Conservation (phyloP, 2,113 vertebrate species). For the Paralichthys olivaceus region DNA sequence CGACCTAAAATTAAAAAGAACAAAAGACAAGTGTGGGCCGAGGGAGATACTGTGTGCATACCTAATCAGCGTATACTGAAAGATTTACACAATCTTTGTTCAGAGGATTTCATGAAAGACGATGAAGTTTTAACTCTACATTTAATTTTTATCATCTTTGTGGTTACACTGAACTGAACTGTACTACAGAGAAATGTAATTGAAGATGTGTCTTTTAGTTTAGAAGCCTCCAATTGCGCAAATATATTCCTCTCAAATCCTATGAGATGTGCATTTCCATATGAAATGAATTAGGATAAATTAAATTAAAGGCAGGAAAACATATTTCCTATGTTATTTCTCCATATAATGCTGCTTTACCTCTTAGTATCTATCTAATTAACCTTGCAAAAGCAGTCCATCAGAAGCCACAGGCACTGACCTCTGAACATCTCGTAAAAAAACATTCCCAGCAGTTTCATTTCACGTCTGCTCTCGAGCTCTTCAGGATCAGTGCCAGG, state of each 20-base stretch:
- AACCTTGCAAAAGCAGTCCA: slow-evolving; percentile 11
- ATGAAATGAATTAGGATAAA: not conserved
- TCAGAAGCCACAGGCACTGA: slow-evolving; percentile 1
- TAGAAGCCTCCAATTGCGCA: not conserved
- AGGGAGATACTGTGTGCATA: not conserved
- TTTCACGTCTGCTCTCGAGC: slow-evolving; percentile 41
- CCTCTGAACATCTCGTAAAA: slow-evolving; percentile 3
- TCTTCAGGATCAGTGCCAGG: slow-evolving; percentile 38
- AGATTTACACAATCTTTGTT: not conserved
- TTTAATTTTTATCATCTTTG: not conserved
- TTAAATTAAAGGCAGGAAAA: not conserved
- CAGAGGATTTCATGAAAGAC: not conserved
- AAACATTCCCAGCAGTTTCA: slow-evolving; percentile 45
- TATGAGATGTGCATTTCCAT: not conserved
- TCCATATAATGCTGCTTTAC: not conserved
- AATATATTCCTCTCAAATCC: not conserved
- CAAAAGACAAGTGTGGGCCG: not conserved
- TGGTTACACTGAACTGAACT: too few species aligned
- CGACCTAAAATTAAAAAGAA: not conserved
- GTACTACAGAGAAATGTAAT: not conserved
- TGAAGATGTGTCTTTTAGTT: not conserved
- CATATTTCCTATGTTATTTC: not conserved
- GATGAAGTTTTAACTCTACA: not conserved
- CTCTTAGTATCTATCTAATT: not conserved
- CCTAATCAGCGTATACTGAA: not conserved